Base-by-base conservation (phyloP, 2,888 invertebrate genomes). In the Sabatieria punctata region DNA sequence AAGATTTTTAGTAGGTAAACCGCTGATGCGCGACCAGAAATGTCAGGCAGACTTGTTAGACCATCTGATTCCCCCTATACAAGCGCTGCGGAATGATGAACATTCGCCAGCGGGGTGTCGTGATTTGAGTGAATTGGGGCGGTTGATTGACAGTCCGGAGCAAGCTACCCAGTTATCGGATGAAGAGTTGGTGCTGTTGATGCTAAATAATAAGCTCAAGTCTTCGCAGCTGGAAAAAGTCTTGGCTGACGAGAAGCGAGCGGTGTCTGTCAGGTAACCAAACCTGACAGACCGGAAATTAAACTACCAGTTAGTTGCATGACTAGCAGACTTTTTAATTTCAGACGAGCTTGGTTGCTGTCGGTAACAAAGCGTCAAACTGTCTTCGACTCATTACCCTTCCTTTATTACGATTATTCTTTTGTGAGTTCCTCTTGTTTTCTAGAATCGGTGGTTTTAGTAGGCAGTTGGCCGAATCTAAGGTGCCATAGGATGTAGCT, bases 221-320 rank as follows among this genome's bases (percentile, higher is more conserved):
- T 66, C 82, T 2, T 85, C 91, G 65, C 81, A 82, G 62, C 74
- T 95, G 45, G 93, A 95, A 70, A 77, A 77, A 37, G 78, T 81
- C 18, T 74, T 89, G 1, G 78, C 77, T 24, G 78, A 89, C 67
- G 78, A 81, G 27, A 77, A 82, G 53, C 75, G 93, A 52, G 91
- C 89, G 1, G 88, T 95, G 1, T 74, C 76, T 47, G 76, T 95
- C 45, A 76, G 93, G 47, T 61, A 85, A 40, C n/a, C n/a, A n/a
- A n/a, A n/a, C n/a, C n/a, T n/a, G n/a, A n/a, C n/a, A n/a, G n/a
- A 70, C 76, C 11, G 2, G 6, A 21, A 4, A 15, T 39, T n/a
- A 8, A 6, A 18, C 36, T 6, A 15, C 4, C 4, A 36, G 39
- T n/a, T 21, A 11, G 13, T 39, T 8, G 6, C 23, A 8, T 21